A percentile compares a stretch with the other conserved stretches of the same genome.
Evolutionary conservation across 2,888 invertebrate genomes (phyloP).

Genomic region (Lepidocyrtinus sp.): DNA sequence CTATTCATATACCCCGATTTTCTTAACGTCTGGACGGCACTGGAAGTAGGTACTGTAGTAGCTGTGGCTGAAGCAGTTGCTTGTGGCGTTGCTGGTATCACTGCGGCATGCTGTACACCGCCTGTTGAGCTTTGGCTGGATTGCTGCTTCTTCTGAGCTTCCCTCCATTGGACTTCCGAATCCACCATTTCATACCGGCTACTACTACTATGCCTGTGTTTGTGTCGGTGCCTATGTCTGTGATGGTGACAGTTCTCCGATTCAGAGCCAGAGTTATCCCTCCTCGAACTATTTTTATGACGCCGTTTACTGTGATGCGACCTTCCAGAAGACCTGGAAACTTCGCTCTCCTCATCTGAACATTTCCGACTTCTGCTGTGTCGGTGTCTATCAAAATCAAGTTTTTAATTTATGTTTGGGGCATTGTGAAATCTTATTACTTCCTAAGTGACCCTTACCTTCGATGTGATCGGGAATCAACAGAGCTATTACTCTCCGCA

Average conservation of each 20-base stretch:
- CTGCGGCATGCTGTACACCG: conserved; percentile 78
- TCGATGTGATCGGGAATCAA: conserved; percentile 85
- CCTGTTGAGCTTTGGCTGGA: conserved; percentile 74
- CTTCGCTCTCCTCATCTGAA: conserved; percentile 92
- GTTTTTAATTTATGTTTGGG: conserved; percentile 16
- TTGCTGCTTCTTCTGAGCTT: conserved; percentile 85
- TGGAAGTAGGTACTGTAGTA: conserved; percentile 5
- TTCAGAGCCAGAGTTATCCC: conserved; percentile 82
- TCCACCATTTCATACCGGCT: conserved; percentile 82
- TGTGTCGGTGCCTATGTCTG: conserved; percentile 71
- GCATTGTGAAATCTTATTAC: conserved; percentile 3
- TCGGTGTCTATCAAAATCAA: conserved; percentile 75
- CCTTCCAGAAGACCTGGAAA: conserved; percentile 87
- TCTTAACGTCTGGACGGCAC: conserved; percentile 46
- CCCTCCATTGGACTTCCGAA: conserved; percentile 91
- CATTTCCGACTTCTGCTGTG: conserved; percentile 84
- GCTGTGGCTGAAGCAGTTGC: conserved; percentile 6
- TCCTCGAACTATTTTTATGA: conserved; percentile 78
- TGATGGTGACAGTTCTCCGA: conserved; percentile 77
- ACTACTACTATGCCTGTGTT: conserved; percentile 60
- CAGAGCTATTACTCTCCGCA: conserved; percentile 91
- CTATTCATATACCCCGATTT: conserved; percentile 72
- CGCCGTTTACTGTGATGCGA: conserved; percentile 84
- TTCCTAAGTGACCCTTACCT: conserved; percentile 74
- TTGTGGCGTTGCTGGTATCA: conserved; percentile 53